A percentile compares a stretch with the other conserved stretches of the same genome.
These are phyloP conservation scores for Eupristina koningsbergeri DNA, from an alignment of 1,140 invertebrate species.

Conservation along the genomic window DNA sequence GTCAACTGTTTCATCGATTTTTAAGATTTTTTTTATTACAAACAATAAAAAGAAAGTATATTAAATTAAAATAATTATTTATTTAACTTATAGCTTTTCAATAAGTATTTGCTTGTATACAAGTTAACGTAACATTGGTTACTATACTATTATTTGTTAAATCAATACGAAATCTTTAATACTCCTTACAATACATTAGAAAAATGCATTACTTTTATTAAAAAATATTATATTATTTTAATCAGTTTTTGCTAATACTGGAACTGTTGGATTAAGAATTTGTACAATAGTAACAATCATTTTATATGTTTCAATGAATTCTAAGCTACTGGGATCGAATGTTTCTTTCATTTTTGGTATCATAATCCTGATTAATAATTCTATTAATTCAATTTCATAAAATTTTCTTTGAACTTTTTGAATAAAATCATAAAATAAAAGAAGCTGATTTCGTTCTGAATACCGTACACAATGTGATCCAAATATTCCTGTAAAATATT, in stretches of 20 bases:
- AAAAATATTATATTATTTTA: not conserved
- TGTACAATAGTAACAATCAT: constrained; percentile 60
- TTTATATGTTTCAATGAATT: constrained; percentile 61
- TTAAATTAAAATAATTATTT: not conserved
- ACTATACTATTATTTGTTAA: constrained; percentile 12
- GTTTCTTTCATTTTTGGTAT: constrained; percentile 55
- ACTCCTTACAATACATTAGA: not conserved
- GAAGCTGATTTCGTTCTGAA: constrained; percentile 56
- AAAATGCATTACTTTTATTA: not conserved
- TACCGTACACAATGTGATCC: constrained; percentile 57
- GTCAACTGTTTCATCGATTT: not conserved
- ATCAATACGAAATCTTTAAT: constrained; percentile 35
- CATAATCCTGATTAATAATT: constrained; percentile 55
- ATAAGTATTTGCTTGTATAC: not conserved
- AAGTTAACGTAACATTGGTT: not conserved
- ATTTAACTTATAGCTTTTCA: not conserved
- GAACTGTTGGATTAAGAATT: constrained; percentile 61
- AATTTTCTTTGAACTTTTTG: constrained; percentile 61
- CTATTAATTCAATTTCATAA: constrained; percentile 59
- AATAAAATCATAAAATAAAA: constrained; percentile 56
- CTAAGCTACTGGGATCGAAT: constrained; percentile 52
- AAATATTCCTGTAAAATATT: constrained; percentile 58
- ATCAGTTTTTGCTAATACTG: constrained; percentile 46
- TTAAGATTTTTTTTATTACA: not conserved
- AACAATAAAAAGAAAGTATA: not conserved